Evolutionary conservation across 1,140 invertebrate genomes (phyloP).

Genomic region (Pachyrhynchus sulphureomaculatus): DNA sequence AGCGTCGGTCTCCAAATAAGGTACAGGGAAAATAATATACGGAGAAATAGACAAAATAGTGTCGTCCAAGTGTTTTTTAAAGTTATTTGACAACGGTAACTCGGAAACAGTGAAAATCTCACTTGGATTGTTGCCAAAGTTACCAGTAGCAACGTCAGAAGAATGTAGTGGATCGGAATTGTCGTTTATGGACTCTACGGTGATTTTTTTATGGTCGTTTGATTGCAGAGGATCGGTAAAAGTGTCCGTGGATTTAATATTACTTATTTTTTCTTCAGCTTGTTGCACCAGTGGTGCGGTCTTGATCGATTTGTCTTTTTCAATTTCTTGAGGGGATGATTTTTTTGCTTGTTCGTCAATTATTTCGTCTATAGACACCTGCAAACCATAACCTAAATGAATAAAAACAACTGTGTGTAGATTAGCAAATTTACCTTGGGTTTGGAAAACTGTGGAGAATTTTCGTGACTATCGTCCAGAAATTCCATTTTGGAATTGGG

Average conservation of each 20-base stretch:
- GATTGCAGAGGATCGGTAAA: conserved; percentile 15
- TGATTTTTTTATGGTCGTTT: conserved; percentile 25
- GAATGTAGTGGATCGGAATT: conserved; percentile 77
- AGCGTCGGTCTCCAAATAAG: conserved; percentile 83
- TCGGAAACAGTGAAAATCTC: conserved; percentile 57
- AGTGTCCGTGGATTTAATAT: neutral
- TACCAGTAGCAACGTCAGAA: conserved; percentile 56
- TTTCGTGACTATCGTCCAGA: conserved; percentile 46
- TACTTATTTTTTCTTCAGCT: conserved; percentile 1
- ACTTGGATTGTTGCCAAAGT: conserved; percentile 9
- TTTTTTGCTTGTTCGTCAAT: neutral
- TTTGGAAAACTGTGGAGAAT: conserved; percentile 38
- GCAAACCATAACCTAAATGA: too few species aligned
- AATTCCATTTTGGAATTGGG: conserved; percentile 50
- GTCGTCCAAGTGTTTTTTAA: conserved; percentile 73
- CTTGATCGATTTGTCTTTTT: neutral
- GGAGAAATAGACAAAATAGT: conserved; percentile 83
- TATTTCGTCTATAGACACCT: conserved; percentile 3
- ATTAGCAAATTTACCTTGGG: conserved; percentile 6
- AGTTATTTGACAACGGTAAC: conserved; percentile 66
- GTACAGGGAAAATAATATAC: conserved; percentile 79
- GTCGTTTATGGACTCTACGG: conserved; percentile 41
- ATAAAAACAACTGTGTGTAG: too few species aligned
- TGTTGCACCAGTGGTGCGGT: too few species aligned
- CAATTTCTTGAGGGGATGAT: neutral